phyloP scores from a whole-genome alignment of 2,888 invertebrate genomes.

The Exephanes ischioxanthus region DNA sequence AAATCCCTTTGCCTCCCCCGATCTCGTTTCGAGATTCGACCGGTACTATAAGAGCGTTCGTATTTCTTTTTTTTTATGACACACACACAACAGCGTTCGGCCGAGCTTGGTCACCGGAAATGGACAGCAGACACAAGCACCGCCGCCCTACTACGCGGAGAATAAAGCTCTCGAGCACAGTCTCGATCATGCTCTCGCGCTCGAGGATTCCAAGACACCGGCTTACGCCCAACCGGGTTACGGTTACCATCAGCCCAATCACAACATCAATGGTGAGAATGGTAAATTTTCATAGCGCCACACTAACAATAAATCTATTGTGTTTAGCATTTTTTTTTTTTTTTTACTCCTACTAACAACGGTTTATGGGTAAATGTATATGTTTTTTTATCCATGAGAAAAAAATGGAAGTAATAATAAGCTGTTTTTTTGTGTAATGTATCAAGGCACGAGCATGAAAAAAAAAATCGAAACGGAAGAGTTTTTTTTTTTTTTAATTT shows the following conservation, averaged over 20 bases:
- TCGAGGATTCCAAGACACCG: conserved; percentile 94
- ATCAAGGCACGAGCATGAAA: background rate
- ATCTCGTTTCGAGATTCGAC: conserved; percentile 37
- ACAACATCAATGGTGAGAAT: conserved; percentile 91
- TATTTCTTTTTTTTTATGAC: conserved; percentile 42
- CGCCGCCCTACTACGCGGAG: conserved; percentile 97
- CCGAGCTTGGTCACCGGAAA: conserved; percentile 92
- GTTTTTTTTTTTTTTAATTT: background rate
- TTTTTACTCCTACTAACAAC: background rate
- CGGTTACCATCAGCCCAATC: conserved; percentile 92
- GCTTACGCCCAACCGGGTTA: conserved; percentile 95
- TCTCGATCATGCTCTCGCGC: conserved; percentile 92
- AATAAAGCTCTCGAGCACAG: conserved; percentile 97
- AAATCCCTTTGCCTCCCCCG: conserved; percentile 31
- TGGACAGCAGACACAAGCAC: conserved; percentile 92
- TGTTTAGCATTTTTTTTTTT: conserved; percentile 32
- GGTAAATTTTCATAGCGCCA: conserved; percentile 67
- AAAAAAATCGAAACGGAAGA: background rate
- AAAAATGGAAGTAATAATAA: background rate
- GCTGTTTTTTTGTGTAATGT: background rate
- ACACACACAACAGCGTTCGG: conserved; percentile 86
- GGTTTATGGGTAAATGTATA: conserved; percentile 12
- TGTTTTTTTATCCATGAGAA: background rate
- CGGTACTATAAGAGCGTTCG: conserved; percentile 1
- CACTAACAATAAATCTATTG: conserved; percentile 52